Evolutionary conservation across 2,888 invertebrate species (phyloP), one percentile per base, ranked within the genome.

Genomic region (Drosophila borealis): DNA sequence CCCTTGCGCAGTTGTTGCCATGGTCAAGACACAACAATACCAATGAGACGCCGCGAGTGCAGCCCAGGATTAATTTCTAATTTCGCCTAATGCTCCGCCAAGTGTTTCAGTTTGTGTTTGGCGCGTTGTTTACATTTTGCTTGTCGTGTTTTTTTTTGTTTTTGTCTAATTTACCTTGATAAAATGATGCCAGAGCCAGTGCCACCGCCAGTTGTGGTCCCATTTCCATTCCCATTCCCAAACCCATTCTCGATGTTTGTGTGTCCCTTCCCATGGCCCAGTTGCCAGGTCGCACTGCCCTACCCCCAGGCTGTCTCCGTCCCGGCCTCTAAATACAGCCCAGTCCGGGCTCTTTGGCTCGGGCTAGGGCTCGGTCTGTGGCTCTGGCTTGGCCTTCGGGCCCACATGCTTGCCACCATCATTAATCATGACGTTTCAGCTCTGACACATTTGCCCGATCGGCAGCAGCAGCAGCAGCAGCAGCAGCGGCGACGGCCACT

Each of bases 401-500:
- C 89, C 90, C 90, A 91, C 90, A 91, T 91, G 91, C 89, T 74
- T 74, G 79, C 80, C 79, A 75, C 70, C 83, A 91, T 92, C 91
- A 91, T 91, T 91, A 92, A 91, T 91, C 91, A 91, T 91, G 89
- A 89, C 88, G 83, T 90, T 89, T 91, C 90, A 86, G 85, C 89
- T 88, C 85, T 86, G 90, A 89, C 85, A 92, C 91, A 90, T 90
- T 90, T 87, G 85, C 85, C 85, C 91, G 91, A 90, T 90, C 90
- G 84, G 84, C 90, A 88, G 88, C 81, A 69, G 70, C 63, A 62
- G 57, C 72, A 51, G 67, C 68, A 79, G 77, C 88, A 76, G 67
- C 70, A 14, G 68, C 85, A 49, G 61, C 81, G 53, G 59, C 73
- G 11, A 54, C 63, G 19, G 49, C 68, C 9, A 59, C 66, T 44